Base-by-base conservation (phyloP, 2,113 vertebrate genomes). In the Istiophorus platypterus region DNA sequence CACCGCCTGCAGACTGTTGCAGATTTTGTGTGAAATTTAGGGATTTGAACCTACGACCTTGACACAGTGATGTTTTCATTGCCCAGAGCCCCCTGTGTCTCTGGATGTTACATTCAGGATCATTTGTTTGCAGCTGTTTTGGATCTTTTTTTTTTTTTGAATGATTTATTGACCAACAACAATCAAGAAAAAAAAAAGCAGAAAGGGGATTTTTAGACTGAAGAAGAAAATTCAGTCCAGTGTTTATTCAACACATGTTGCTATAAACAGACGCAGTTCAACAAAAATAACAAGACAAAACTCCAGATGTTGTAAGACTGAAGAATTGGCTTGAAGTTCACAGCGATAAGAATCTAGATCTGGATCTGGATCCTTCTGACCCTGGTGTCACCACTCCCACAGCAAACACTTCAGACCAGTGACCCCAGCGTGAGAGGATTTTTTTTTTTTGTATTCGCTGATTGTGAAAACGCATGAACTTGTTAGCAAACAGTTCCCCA, bases 161-260 rank as follows among this genome's bases (percentile, higher is more conserved):
- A 7, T 7, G 22, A 10, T 7, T 47, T 12, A 47, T 4, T 47
- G 45, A 47, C 5, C 18, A 20, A 8, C 2, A 22, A 22, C 20
- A 22, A 10, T 8, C 20, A n/a, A 20, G n/a, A 20, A 51, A 9
- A 51, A n/a, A 22, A 22, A 22, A 51, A 22, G 14, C 18, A 59
- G 18, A 24, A 11, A 34, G 20, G 24, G 4, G 20, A 31, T n/a
- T 51, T 51, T 51, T 51, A 2, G 10, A 7, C 20, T 10, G 49
- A 49, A 5, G 22, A 18, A 20, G 20, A 51, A 51, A 10, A n/a
- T 51, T 22, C 8, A n/a, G 49, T 51, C 18, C 20, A 22, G 41
- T 58, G 59, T 76, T 56, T 66, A 12, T 5, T 18, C 18, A 18
- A 20, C 39, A 51, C 75, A 29, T 68, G 75, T 61, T 61, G 51